Evolutionary conservation across 92 coral and sea anemone genomes (phyloP).

Genomic region (Zoanthus sansibaricus): DNA sequence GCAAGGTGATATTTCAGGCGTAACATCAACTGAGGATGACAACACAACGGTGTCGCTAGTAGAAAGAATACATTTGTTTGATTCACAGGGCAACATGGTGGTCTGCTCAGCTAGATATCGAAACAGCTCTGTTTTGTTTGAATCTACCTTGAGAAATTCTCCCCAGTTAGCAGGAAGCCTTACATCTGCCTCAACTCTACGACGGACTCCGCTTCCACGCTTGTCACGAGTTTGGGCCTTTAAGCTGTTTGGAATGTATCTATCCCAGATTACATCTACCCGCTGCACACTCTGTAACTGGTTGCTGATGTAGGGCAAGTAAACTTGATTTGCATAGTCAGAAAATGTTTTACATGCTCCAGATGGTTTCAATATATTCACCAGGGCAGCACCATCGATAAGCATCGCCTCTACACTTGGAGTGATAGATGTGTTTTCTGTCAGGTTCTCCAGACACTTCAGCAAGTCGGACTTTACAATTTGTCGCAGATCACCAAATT

Average conservation of each 20-base stretch:
- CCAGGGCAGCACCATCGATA: slow-evolving; percentile 62
- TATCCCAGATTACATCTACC: slow-evolving; percentile 51
- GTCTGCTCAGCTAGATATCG: slow-evolving; percentile 49
- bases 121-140: slow-evolving; percentile 58
- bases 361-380: slow-evolving; percentile 52
- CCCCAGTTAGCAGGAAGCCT: slow-evolving; percentile 55
- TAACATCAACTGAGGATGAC: slow-evolving; percentile 48
- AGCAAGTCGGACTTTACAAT: slow-evolving; percentile 48
- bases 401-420: slow-evolving; percentile 48
- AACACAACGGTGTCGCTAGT: slow-evolving; percentile 47
- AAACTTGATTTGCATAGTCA: slow-evolving; percentile 50
- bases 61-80: slow-evolving; percentile 41
- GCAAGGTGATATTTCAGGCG: slow-evolving; percentile 52
- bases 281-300: slow-evolving; percentile 52
- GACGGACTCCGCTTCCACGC: slow-evolving; percentile 60
- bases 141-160: slow-evolving; percentile 45
- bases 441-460: slow-evolving; percentile 49
- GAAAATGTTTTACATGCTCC: slow-evolving; percentile 38
- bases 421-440: slow-evolving; percentile 15
- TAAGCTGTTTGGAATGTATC: slow-evolving; percentile 52
- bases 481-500: neutral
- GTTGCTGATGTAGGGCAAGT: slow-evolving; percentile 51
- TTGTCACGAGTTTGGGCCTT: slow-evolving; percentile 60
- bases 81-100: slow-evolving; percentile 14
- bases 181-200: slow-evolving; percentile 50